These are phyloP conservation scores for Spondyliosoma cantharus DNA, from an alignment of 2,797 vertebrate species.

Conservation along the genomic window DNA sequence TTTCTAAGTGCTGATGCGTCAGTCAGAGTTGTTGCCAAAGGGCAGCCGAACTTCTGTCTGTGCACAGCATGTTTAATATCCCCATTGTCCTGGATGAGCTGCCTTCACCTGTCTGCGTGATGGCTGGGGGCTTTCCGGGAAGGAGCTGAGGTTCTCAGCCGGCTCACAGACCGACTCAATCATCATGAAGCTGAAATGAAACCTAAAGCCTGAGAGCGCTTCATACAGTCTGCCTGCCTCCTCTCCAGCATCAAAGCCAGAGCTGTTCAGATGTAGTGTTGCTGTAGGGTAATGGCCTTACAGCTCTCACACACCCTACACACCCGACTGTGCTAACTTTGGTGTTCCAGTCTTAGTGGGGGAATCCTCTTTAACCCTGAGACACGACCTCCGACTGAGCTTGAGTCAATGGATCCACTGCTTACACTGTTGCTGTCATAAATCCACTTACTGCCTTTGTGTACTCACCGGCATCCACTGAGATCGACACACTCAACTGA, in stretches of 20 bases:
- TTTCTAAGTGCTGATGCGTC: slow-evolving; percentile 2
- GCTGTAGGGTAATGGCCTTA: slow-evolving; percentile 24
- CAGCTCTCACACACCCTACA: slow-evolving; percentile 33
- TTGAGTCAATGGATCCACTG: slow-evolving; percentile 36
- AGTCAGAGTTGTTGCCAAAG: slow-evolving; percentile 40
- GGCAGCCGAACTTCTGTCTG: slow-evolving; percentile 32
- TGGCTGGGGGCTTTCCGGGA: slow-evolving; percentile 49
- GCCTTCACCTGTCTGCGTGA: slow-evolving; percentile 41
- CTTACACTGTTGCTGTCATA: slow-evolving; percentile 29
- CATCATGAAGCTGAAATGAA: slow-evolving; percentile 33
- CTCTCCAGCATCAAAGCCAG: slow-evolving; percentile 15
- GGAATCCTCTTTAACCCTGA: slow-evolving; percentile 54
- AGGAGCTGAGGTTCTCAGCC: slow-evolving; percentile 36
- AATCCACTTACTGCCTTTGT: slow-evolving; percentile 38
- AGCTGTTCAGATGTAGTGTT: slow-evolving; percentile 1
- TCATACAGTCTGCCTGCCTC: slow-evolving; percentile 14
- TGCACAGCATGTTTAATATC: slow-evolving; percentile 42
- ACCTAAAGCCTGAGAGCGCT: slow-evolving; percentile 26
- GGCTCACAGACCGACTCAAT: slow-evolving; percentile 37
- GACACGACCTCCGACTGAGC: slow-evolving; percentile 46
- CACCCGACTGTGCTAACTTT: slow-evolving; percentile 17
- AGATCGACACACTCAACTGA: neutral
- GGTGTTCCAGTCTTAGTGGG: slow-evolving; percentile 22
- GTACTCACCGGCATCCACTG: neutral
- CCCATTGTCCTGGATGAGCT: slow-evolving; percentile 26